Evolutionary conservation across 2,113 vertebrate genomes (phyloP), one percentile per base, ranked within the genome.

Genomic region (Neoarius graeffei): DNA sequence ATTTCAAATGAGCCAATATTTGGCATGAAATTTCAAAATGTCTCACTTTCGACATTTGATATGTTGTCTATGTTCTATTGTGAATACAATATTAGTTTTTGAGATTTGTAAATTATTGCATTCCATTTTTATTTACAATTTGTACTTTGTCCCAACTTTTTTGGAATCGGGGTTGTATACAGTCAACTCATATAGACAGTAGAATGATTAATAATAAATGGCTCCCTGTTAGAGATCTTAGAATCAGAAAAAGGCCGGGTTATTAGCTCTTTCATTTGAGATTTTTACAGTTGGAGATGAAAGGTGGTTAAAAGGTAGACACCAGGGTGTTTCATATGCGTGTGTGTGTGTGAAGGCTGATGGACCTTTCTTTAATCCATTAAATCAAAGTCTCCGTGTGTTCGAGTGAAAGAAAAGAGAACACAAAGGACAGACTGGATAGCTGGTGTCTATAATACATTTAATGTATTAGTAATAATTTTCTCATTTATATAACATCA

Each of bases 231-330:
- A 79, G 23, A 79, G 74, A 52, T 25, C 48, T 52, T 79, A 56
- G 50, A n/a, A 79, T 79, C 11, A 30, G 15, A 20, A 30, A 56
- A 27, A 57, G 57, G 7, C 0, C 0, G 25, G 11, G 25, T 76
- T 76, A 86, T 89, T 86, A 83, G 52, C 35, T 3, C 52, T 84
- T 83, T 74, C 87, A 67, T 84, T 87, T 56, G 81, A 80, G 81
- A 57, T 89, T 87, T 87, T 64, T 76, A 74, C 66, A 57, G 73
- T 62, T 60, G 35, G 50, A 73, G 88, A 87, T 84, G 81, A 89
- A 85, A 83, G 30, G 60, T 60, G 67, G 85, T 69, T 69, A 57
- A 84, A 85, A 88, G 83, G 84, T 79, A 64, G 66, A 17, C 64
- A n/a, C 48, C 50, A 82, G 54, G 52, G 17, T 80, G 42, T 48